Evolutionary conservation across 2,888 invertebrate genomes (phyloP), one percentile per base, ranked within the genome.

Genomic region (Eupithecia subfuscata): DNA sequence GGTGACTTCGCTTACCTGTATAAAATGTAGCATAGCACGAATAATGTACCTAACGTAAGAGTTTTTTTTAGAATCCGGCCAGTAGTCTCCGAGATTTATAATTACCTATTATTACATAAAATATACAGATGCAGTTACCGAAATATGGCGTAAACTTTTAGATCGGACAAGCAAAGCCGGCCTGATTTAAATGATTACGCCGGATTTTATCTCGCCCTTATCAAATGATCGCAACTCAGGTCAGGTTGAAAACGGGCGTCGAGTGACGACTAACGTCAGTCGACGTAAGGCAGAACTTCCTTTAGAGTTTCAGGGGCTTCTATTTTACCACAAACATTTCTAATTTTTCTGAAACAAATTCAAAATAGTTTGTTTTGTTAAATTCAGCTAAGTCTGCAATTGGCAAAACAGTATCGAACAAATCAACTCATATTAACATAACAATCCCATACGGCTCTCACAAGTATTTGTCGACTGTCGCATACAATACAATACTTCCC

Each of bases 401-500:
- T 25, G 25, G 14, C 60, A 60, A n/a, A 60, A 22, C 9, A 56
- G 12, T 56, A 22, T 56, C 14, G 60, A 60, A 25, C 22, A 22
- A 22, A 22, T 56, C 22, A 22, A 52, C 2, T 56, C 25, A 2
- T 22, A 22, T 56, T 12, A 56, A 8, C 65, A 37, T n/a, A 40
- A n/a, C 65, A 40, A 1, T 37, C 9, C 34, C 65, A n/a, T 37
- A 8, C 22, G 18, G 34, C 18, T 64, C 34, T 4, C 37, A 40
- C 65, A 67, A 37, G 18, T n/a, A 67, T 40, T 67, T 67, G 65
- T 67, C 34, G 37, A 11, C n/a, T 40, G 65, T 67, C 18, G 37
- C 18, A 37, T n/a, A 65, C 64, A 37, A 18, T 65, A 34, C 48
- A 65, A 37, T 9, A 37, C 40, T 67, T 67, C 40, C 37, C 65